Base-by-base conservation (phyloP, 2,888 invertebrate species). In the Coelogynopora nodosa region DNA sequence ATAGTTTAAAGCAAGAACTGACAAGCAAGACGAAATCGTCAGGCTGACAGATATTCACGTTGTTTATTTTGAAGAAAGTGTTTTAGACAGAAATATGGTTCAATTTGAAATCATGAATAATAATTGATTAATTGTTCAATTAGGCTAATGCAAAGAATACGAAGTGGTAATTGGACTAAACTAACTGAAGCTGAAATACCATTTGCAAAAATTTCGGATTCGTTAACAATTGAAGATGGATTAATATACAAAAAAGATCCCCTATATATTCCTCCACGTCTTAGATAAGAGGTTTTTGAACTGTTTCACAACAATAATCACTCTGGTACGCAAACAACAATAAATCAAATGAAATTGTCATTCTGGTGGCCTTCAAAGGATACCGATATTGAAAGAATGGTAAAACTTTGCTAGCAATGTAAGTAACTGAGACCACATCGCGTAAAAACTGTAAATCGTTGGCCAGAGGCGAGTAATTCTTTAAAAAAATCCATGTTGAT, bases 131-230 rank as follows among this genome's bases (percentile, higher is more conserved):
- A 30, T 82, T 30, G 31, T 82, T 18, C 30, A 82, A 82, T 30
- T 82, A n/a, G n/a, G n/a, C n/a, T n/a, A 30, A 49, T 84, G 10
- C n/a, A 82, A 84, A 84, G 84, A 82, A 84, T 84, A 31, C 49
- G 27, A 28, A 84, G 29, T 2, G 84, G 84, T 2, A 82, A 84
- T 29, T 84, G 84, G 84, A 30, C 30, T 31, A 31, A 74, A 74
- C 74, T 74, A 23, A 74, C 74, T n/a, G 74, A 74, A 84, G 84
- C 84, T 5, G 84, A 74, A 74, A 84, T n/a, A 80, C 81, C 23
- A 10, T 84, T 2, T 85, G 31, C 2, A 84, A 85, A 18, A 67
- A 85, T 31, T 31, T 84, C 0, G 29, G 30, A 29, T 31, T 31
- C 0, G 67, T 2, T 28, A 23, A 31, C 30, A 85, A 31, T 85